Percentiles rank a stretch among this genome's conserved stretches.
phyloP scores from a whole-genome alignment of 2,888 invertebrate genomes.

The Nudaria mundana region DNA sequence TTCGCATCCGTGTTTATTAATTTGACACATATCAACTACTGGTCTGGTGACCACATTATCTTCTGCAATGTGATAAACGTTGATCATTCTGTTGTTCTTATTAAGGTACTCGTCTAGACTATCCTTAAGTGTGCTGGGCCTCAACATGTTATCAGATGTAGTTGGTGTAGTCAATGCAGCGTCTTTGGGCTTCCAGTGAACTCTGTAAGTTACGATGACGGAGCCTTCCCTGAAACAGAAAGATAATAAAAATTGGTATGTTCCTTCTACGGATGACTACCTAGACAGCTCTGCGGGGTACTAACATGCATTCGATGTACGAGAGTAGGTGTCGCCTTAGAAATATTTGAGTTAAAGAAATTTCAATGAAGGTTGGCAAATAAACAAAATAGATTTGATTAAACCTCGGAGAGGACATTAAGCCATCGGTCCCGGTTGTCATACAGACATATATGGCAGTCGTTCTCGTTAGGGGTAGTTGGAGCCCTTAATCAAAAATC shows the following conservation, averaged over 20 bases:
- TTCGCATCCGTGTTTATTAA: constrained; percentile 84
- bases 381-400: no score
- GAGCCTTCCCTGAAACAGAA: constrained; percentile 82
- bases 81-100: constrained; percentile 76
- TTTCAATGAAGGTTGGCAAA: no score
- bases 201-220: constrained; percentile 83
- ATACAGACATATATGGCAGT: no score
- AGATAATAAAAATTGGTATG: background rate
- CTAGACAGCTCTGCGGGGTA: no score
- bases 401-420: no score
- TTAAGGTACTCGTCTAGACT: constrained; percentile 74
- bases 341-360: no score
- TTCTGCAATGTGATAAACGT: constrained; percentile 74
- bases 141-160: constrained; percentile 71
- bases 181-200: constrained; percentile 83
- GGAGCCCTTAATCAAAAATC: no score
- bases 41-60: constrained; percentile 58
- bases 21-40: constrained; percentile 84
- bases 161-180: background rate
- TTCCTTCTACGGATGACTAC: no score
- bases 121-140: constrained; percentile 63
- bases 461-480: no score
- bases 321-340: no score
- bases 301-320: no score
- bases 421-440: no score